phyloP scores from a whole-genome alignment of 1,140 invertebrate genomes.

The Lepidurus apus region DNA sequence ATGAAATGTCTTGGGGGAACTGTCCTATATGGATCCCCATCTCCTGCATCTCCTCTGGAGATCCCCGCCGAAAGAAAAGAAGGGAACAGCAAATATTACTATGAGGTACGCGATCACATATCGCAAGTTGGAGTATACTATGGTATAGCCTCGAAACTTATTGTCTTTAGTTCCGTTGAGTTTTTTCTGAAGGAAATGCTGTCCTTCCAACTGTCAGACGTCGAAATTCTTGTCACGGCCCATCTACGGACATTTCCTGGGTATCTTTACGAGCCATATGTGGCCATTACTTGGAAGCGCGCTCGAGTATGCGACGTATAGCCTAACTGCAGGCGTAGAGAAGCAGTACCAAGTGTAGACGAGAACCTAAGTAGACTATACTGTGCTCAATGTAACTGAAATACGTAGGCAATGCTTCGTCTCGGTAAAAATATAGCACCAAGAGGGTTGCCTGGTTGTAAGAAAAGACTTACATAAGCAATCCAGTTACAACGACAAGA shows the following conservation, averaged over 20 bases:
- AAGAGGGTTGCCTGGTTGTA: not conserved
- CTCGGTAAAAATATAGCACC: not conserved
- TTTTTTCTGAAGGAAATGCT: not conserved
- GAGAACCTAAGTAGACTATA: not conserved
- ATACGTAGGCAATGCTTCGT: not conserved
- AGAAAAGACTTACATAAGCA: not conserved
- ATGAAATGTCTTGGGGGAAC: not conserved
- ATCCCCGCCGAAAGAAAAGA: not conserved
- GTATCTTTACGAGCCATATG: constrained; percentile 22
- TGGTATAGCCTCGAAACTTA: not conserved
- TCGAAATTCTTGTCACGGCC: constrained; percentile 7
- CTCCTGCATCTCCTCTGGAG: not conserved
- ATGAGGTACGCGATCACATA: constrained; percentile 4
- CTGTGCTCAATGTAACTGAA: not conserved
- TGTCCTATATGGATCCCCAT: not conserved
- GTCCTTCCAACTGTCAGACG: not conserved
- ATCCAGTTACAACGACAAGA: not conserved
- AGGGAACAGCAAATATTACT: not conserved
- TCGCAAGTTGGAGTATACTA: not conserved
- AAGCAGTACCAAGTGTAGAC: not conserved
- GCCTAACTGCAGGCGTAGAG: not conserved
- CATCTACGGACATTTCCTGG: not conserved
- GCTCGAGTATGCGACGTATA: not conserved
- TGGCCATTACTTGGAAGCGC: not conserved
- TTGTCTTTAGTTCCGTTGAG: not conserved